phyloP scores from a whole-genome alignment of 2,113 vertebrate genomes.

The Meriones unguiculatus region DNA sequence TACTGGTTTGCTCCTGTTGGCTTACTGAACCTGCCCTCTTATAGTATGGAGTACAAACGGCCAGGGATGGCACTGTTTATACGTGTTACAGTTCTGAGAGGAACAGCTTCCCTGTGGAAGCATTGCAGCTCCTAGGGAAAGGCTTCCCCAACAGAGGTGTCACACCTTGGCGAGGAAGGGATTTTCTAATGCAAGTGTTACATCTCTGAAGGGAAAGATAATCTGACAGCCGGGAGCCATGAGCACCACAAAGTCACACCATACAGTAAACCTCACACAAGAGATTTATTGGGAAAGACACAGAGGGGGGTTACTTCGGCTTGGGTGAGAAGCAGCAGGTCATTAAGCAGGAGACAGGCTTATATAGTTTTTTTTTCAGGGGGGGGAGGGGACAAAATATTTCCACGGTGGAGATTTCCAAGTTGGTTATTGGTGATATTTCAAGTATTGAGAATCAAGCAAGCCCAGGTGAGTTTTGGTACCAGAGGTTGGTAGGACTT shows the following conservation, averaged over 20 bases:
- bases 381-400: too few relatives aligned
- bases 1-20: not conserved
- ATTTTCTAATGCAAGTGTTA: not conserved
- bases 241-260: not conserved
- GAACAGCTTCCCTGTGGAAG: too few relatives aligned
- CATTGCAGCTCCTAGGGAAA: not conserved
- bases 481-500: not conserved
- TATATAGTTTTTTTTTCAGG: not conserved
- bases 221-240: not conserved
- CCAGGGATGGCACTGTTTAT: not conserved
- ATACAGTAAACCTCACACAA: not conserved
- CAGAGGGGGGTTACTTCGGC: not conserved
- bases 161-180: not conserved
- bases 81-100: too few relatives aligned
- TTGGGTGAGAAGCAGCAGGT: not conserved
- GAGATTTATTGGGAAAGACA: not conserved
- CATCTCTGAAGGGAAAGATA: not conserved
- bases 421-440: not conserved
- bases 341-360: not conserved
- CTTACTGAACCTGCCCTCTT: not conserved
- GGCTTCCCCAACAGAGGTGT: not conserved
- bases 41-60: accelerated
- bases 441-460: not conserved
- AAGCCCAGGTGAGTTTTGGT: too few relatives aligned
- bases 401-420: not conserved